phyloP scores from a whole-genome alignment of 1,140 invertebrate genomes.

The Sitophilus oryzae region DNA sequence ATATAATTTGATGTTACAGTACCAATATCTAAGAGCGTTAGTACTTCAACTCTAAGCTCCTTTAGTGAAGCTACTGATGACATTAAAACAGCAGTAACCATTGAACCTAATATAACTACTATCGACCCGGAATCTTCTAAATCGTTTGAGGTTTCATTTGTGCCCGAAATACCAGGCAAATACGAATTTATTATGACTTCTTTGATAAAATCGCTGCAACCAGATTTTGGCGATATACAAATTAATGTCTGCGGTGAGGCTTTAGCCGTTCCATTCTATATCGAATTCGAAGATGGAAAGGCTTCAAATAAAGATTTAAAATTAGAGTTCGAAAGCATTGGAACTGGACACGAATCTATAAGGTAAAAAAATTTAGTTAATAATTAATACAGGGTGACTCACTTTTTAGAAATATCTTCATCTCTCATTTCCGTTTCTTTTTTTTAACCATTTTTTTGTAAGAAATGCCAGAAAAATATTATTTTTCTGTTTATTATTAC shows the following conservation, averaged over 20 bases:
- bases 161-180: background rate
- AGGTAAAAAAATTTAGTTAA: background rate
- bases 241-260: conserved; percentile 3
- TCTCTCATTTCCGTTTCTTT: background rate
- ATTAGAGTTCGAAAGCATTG: conserved; percentile 11
- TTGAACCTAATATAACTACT: background rate
- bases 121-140: background rate
- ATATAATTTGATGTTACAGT: too few species aligned
- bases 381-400: background rate
- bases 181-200: background rate
- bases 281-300: conserved; percentile 3
- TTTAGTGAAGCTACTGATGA: too few species aligned
- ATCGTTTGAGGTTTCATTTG: conserved; percentile 3
- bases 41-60: too few species aligned
- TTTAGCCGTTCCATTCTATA: conserved; percentile 13
- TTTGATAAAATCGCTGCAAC: background rate
- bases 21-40: too few species aligned
- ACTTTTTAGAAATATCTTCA: background rate
- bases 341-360: conserved; percentile 6
- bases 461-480: too few species aligned
- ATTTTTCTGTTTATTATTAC: too few species aligned
- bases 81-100: background rate
- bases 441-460: too few species aligned
- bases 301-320: conserved; percentile 1
- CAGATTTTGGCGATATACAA: conserved; percentile 1